Percentiles rank a stretch among this genome's conserved stretches.
phyloP scores from a whole-genome alignment of 2,797 vertebrate species.

The Lithobates pipiens region DNA sequence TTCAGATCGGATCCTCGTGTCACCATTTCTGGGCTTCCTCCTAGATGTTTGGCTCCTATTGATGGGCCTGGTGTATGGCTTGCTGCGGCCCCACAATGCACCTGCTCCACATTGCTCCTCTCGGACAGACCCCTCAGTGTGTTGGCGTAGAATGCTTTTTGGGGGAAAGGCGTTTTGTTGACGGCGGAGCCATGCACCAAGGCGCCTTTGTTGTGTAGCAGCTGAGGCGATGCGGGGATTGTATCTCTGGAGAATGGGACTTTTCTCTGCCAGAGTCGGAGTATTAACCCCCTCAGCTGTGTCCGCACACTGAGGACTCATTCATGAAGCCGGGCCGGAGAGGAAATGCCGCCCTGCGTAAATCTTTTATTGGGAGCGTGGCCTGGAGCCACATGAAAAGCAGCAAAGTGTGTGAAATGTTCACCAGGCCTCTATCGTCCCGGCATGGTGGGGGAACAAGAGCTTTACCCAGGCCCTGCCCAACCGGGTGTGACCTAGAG shows the following conservation, averaged over 20 bases:
- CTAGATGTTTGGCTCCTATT: background rate
- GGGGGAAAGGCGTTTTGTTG: background rate
- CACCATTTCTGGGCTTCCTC: no score
- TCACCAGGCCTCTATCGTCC: background rate
- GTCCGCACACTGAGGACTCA: conserved; percentile 30
- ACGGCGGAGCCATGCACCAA: background rate
- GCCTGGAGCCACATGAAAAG: conserved; percentile 9
- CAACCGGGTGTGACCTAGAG: no score
- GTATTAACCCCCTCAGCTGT: conserved; percentile 35
- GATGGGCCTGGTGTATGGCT: background rate
- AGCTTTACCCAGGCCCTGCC: no score
- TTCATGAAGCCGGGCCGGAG: background rate
- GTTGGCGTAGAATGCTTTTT: no score
- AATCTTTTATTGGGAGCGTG: conserved; percentile 15
- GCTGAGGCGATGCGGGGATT: conserved; percentile 39
- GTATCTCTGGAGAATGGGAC: conserved; percentile 2
- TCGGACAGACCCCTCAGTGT: conserved; percentile 29
- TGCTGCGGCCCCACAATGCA: background rate
- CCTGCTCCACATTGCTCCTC: background rate
- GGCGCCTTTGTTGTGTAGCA: conserved; percentile 37
- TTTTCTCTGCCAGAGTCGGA: background rate
- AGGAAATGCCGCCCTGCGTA: background rate
- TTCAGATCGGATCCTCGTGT: background rate
- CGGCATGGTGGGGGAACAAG: background rate
- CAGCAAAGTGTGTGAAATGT: conserved; percentile 20